Evolutionary conservation across 2,888 invertebrate species (phyloP), one percentile per base, ranked within the genome.

Genomic region (Leucania comma): DNA sequence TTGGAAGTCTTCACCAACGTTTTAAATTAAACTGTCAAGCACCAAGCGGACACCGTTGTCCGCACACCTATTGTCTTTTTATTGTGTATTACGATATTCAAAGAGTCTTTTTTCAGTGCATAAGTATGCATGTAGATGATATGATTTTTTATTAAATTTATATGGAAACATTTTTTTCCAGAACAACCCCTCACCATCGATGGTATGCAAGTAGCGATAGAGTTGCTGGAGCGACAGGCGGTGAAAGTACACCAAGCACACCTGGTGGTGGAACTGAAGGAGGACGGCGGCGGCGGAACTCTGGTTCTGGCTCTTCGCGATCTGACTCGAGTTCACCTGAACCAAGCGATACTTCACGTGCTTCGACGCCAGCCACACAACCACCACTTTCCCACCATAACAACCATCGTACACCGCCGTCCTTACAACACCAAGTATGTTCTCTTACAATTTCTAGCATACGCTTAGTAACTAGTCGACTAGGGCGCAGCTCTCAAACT

Each of bases 301-400:
- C 96, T 87, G 91, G 96, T 91, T 95, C 97, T 85, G 95, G 91
- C 88, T 96, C 94, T 68, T 96, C 96, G 79, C 93, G 95, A 82
- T 95, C 95, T 71, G 96, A 96, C 76, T 96, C 96, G 80, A 96
- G 96, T 87, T 97, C 97, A 78, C 96, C 97, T 71, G 97, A 96
- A 85, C 95, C 95, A 81, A 96, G 96, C 86, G 95, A 95, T 87
- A 96, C 96, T 65, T 96, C 96, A 80, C 94, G 97, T 80, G 97
- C 97, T 68, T 97, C 97, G 83, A 96, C 96, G 92, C 90, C 96
- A 87, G 90, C 96, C 90, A 85, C 96, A 94, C 91, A 94, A 91
- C 82, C 92, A 89, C 86, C 93, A 90, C 87, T 88, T 80, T 86
- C 90, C 51, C 90, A 91, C 81, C 92, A 91, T 86, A 81, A 87